Evolutionary conservation across 2,797 vertebrate species (phyloP), one percentile per base, ranked within the genome.

Genomic region (Microchirus variegatus): DNA sequence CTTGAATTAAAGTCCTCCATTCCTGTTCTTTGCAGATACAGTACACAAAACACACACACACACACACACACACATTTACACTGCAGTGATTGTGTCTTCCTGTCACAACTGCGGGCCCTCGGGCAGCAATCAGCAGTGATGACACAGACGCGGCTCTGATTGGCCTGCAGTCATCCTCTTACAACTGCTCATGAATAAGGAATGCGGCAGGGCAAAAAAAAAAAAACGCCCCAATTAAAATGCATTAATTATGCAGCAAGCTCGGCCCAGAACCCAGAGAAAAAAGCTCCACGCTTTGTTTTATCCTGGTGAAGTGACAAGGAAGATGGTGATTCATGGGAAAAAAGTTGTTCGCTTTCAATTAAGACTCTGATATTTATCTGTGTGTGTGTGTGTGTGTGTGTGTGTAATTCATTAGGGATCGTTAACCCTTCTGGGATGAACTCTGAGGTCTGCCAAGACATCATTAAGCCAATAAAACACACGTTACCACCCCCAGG

Each of bases 121-220:
- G 12, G 78, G 60, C 73, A 17, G 22, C 62, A 74, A 77, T 82
- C 83, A 78, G 67, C 70, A 46, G 59, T 40, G 63, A 70, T 78
- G 80, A 83, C 76, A 78, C 61, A 55, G 73, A 79, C 70, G 35
- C 13, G 12, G 14, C 36, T 60, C 70, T 72, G 83, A 84, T 87
- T 78, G 78, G 83, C 78, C 72, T 42, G 48, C 70, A 78, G 82
- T 83, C 81, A 54, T 85, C 84, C 82, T 83, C 88, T 88, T 88
- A 90, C 91, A 85, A 91, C 82, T 82, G 69, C 88, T 92, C 90
- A 91, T 92, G 91, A 93, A 92, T 92, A 90, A 92, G 84, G 89
- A 81, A 92, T 91, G 83, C 54, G 0, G 75, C 83, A 84, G 76
- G 81, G 5, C 3, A n/a, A 42, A 42, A 42, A 38, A 38, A 40